A percentile compares a stretch with the other conserved stretches of the same genome.
phyloP scores from a whole-genome alignment of 30 jellyfish, hydroid and myxozoan genomes.

The Turritopsis rubra region DNA sequence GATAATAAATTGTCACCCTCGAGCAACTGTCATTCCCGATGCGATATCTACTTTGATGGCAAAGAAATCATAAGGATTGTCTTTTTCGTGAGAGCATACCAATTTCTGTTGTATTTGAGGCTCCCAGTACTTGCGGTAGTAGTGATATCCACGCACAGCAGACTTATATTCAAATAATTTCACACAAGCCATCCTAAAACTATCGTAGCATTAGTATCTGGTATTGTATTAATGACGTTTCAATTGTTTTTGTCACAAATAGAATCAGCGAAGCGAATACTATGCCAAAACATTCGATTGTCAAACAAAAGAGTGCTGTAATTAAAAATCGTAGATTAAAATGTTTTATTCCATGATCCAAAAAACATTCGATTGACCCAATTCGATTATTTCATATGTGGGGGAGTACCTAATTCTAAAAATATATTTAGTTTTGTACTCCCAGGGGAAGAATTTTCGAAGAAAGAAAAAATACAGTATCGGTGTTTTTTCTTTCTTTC shows the following conservation, averaged over 20 bases:
- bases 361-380: too few relatives aligned
- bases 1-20: not conserved
- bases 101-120: constrained; percentile 6
- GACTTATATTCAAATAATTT: not conserved
- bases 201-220: not conserved
- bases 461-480: too few relatives aligned
- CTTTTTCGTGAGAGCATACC: not conserved
- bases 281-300: not conserved
- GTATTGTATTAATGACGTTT: not conserved
- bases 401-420: too few relatives aligned
- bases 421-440: too few relatives aligned
- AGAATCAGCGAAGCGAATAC: not conserved
- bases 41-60: not conserved
- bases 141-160: not conserved
- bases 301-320: not conserved
- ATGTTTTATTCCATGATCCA: too few relatives aligned
- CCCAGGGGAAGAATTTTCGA: too few relatives aligned
- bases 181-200: constrained; percentile 14
- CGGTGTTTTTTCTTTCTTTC: too few relatives aligned
- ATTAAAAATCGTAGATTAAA: not conserved
- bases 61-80: not conserved
- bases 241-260: not conserved
- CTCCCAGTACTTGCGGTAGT: not conserved
- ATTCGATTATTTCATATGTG: too few relatives aligned
- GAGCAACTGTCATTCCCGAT: not conserved